These are phyloP conservation scores for Castor canadensis DNA, from an alignment of 2,113 vertebrate species.

Conservation along the genomic window DNA sequence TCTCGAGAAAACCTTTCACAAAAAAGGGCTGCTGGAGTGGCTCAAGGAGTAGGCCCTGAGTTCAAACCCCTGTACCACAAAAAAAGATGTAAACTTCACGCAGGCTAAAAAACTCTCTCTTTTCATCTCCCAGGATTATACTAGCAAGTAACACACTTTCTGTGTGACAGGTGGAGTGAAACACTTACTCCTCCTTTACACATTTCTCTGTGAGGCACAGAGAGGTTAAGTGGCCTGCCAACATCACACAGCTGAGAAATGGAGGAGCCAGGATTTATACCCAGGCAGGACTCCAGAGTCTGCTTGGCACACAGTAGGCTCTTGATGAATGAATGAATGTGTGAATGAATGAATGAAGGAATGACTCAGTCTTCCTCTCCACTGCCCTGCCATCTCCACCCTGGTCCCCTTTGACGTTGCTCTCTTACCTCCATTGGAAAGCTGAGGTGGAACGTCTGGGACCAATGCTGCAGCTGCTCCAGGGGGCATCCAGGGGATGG, in stretches of 20 bases:
- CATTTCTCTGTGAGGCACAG: not conserved
- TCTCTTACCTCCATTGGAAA: constrained; percentile 80
- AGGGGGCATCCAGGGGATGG: not conserved
- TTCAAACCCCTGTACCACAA: too few relatives aligned
- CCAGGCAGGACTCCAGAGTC: not conserved
- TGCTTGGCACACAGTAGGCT: not conserved
- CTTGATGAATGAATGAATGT: not conserved
- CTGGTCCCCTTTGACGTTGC: not conserved
- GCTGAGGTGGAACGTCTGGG: not conserved
- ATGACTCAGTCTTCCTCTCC: not conserved
- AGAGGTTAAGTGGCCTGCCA: not conserved
- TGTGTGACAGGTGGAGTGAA: too few relatives aligned
- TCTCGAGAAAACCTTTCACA: too few relatives aligned
- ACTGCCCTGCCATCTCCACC: not conserved
- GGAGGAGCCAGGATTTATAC: not conserved
- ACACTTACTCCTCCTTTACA: not conserved
- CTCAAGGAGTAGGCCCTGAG: too few relatives aligned
- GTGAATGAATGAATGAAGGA: not conserved
- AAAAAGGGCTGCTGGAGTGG: too few relatives aligned
- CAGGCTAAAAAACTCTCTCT: too few relatives aligned
- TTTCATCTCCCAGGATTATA: too few relatives aligned
- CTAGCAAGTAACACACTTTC: too few relatives aligned
- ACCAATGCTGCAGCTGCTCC: not conserved
- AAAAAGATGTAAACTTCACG: too few relatives aligned
- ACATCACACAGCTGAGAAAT: not conserved